Conservation (phyloP, 2,113 vertebrate genomes). For the Lophius piscatorius region DNA sequence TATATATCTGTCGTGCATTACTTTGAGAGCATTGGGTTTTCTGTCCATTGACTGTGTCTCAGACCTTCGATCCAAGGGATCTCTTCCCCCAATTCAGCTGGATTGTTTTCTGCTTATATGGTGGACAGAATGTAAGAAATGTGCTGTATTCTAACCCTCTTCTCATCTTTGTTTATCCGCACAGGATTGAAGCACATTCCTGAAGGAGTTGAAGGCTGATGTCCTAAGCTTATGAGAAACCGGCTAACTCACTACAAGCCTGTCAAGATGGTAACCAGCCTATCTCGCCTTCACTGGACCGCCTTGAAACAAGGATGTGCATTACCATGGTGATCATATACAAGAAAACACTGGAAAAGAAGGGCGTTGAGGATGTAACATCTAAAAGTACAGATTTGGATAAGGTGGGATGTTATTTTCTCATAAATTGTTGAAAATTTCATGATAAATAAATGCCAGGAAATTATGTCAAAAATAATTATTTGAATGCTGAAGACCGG, state of each 20-base stretch:
- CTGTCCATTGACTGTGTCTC: neutral
- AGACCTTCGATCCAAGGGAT: constrained; percentile 44
- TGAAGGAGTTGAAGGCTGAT: constrained; percentile 40
- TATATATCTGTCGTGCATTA: neutral
- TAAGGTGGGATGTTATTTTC: constrained; percentile 79
- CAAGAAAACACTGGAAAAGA: constrained; percentile 88
- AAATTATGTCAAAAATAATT: constrained; percentile 24
- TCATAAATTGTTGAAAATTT: constrained; percentile 13
- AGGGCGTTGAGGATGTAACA: constrained; percentile 83
- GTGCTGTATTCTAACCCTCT: constrained; percentile 59
- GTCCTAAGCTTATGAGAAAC: constrained; percentile 55
- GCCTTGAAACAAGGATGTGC: constrained; percentile 70
- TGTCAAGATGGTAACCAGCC: constrained; percentile 60
- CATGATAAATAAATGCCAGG: constrained; percentile 15
- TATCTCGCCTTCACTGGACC: constrained; percentile 58
- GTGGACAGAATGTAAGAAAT: constrained; percentile 59
- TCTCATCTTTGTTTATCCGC: constrained; percentile 50
- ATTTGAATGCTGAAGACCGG: constrained; percentile 7
- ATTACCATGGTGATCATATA: constrained; percentile 91
- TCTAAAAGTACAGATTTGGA: constrained; percentile 76
- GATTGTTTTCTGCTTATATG: constrained; percentile 40
- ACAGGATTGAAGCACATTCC: constrained; percentile 74
- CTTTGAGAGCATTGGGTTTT: neutral
- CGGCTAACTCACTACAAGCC: constrained; percentile 47
- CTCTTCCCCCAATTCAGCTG: constrained; percentile 15